Base-by-base conservation (phyloP, 1,140 invertebrate genomes). In the Mactra quadrangularis region DNA sequence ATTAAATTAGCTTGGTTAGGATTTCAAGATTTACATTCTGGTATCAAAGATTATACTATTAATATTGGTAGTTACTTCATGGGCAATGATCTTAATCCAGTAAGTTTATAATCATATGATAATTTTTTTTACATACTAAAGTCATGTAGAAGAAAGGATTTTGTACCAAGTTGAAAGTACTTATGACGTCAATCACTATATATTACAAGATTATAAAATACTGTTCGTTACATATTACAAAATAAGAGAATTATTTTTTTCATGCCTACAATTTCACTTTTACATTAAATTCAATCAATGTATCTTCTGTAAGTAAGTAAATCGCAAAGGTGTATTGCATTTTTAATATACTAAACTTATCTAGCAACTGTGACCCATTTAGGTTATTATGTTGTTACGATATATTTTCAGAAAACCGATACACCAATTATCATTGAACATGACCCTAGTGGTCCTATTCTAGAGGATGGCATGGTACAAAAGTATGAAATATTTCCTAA, bases 1-100 rank as follows among this genome's bases (percentile, higher is more conserved):
- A 45, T 87, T 0, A 70, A 72, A 19, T 50, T 87, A 17, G 79
- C 85, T 45, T 87, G 87, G 87, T 62, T 87, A 0, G 87, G 87
- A 33, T 87, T 87, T 47, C 27, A 62, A 31, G 87, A 87, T 81
- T 22, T 78, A 17, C 87, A 87, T 75, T 83, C 85, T 47, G 79
- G 71, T 29, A 79, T 87, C 15, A 45, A 83, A 4, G 19, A 50
- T n/a, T 87, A 87, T 47, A 29, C 27, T 4, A 62, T 87, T 41
- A 76, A 57, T 62, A 68, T 87, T 1, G 87, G 87, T 17, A 81
- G 74, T 31, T 29, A 47, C 1, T 82, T 57, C 59, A 85, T 85
- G 60, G 83, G 71, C n/a, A 81, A 57, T 13, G 83, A 87, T 45
- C 53, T 85, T 3, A 82, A 85, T 55, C 50, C 22, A 60, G 31